A percentile compares a stretch with the other conserved stretches of the same genome.
Evolutionary conservation across 2,888 invertebrate genomes (phyloP).

Genomic region (Drosophila peninsularis): DNA sequence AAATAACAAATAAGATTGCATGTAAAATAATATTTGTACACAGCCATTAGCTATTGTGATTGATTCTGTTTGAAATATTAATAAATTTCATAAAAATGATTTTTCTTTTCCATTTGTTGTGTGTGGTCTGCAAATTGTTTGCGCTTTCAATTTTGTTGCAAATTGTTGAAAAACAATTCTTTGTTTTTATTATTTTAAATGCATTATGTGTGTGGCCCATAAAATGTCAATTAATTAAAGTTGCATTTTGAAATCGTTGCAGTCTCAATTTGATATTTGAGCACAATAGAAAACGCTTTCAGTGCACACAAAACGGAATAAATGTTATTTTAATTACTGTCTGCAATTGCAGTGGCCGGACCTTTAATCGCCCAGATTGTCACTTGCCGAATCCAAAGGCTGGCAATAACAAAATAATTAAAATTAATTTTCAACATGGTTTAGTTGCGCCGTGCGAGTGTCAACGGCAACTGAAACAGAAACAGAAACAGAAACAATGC

Average conservation of each 20-base stretch:
- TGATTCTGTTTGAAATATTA: constrained; percentile 45
- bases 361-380: constrained; percentile 40
- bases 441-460: constrained; percentile 40
- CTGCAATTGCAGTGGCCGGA: constrained; percentile 26
- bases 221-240: constrained; percentile 59
- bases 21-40: not conserved
- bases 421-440: constrained; percentile 67
- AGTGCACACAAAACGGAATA: constrained; percentile 56
- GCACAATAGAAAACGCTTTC: constrained; percentile 31
- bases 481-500: constrained; percentile 48
- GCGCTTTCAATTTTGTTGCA: constrained; percentile 15
- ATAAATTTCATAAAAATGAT: constrained; percentile 40
- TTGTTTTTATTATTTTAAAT: constrained; percentile 29
- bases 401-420: constrained; percentile 59
- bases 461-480: constrained; percentile 21
- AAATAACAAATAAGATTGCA: not conserved
- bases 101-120: constrained; percentile 34
- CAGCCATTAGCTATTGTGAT: not conserved
- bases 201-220: constrained; percentile 15
- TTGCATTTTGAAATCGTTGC: constrained; percentile 22
- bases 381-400: constrained; percentile 19
- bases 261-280: constrained; percentile 15
- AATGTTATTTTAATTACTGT: constrained; percentile 64
- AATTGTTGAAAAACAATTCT: constrained; percentile 14
- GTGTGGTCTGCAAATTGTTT: constrained; percentile 22